These are phyloP conservation scores for Ctenopoma kingsleyae DNA, from an alignment of 2,797 vertebrate genomes.

Conservation along the genomic window DNA sequence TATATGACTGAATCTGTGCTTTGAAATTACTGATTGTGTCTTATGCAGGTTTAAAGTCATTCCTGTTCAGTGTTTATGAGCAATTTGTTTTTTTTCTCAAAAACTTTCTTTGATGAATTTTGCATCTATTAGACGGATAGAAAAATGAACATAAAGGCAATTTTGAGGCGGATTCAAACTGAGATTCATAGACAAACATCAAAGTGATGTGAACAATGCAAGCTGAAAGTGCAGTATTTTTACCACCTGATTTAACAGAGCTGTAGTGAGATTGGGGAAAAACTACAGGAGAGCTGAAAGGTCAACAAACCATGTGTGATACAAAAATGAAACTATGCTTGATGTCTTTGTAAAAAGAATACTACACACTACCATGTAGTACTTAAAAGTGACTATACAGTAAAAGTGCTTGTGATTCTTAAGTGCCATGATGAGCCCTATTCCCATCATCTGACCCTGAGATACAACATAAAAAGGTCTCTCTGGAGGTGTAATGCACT, in stretches of 20 bases:
- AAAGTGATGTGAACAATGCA: background rate
- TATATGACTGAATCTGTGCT: conserved; percentile 36
- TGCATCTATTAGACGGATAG: conserved; percentile 5
- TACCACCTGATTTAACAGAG: conserved; percentile 11
- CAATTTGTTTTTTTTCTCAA: conserved; percentile 18
- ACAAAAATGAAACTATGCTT: conserved; percentile 10
- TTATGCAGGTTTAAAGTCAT: conserved; percentile 18
- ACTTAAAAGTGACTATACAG: conserved; percentile 12
- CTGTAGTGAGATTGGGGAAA: background rate
- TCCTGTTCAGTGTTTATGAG: conserved; percentile 18
- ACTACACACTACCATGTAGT: conserved; percentile 1
- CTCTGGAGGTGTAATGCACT: conserved; percentile 52
- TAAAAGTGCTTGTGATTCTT: conserved; percentile 33
- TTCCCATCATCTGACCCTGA: conserved; percentile 28
- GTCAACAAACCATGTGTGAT: conserved; percentile 13
- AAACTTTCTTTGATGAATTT: conserved; percentile 4
- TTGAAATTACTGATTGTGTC: conserved; percentile 40
- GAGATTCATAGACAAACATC: conserved; percentile 6
- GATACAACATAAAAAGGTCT: conserved; percentile 40
- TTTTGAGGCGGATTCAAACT: conserved; percentile 6
- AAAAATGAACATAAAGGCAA: background rate
- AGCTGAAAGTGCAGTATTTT: conserved; percentile 11
- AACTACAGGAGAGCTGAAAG: conserved; percentile 10
- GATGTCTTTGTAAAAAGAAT: background rate
- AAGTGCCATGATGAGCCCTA: conserved; percentile 30